Evolutionary conservation across 2,888 invertebrate genomes (phyloP).

Genomic region (Campopleginae sp.): DNA sequence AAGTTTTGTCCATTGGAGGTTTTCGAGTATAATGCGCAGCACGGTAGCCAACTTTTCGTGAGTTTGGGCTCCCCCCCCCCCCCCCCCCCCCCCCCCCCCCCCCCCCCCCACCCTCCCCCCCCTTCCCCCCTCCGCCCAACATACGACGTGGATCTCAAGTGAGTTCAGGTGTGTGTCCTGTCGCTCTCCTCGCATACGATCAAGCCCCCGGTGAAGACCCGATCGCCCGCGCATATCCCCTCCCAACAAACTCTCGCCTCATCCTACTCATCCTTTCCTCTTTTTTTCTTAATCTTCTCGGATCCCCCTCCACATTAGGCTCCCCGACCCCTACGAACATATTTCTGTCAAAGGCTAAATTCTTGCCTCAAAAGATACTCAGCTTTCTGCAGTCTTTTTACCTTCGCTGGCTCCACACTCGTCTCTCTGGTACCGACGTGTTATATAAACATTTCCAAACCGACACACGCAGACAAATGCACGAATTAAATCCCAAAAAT

Average conservation of each 20-base stretch:
- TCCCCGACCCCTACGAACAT: background rate
- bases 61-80: constrained; percentile 44
- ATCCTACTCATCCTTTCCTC: background rate
- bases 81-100: constrained; percentile 3
- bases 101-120: constrained; percentile 16
- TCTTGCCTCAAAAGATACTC: background rate
- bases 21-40: constrained; percentile 55
- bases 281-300: constrained; percentile 8
- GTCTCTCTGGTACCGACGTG: too few species aligned
- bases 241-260: background rate
- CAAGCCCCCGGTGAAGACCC: constrained; percentile 36
- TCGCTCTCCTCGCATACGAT: constrained; percentile 51
- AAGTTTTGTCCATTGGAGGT: constrained; percentile 70
- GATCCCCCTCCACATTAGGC: constrained; percentile 29
- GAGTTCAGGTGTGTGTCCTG: constrained; percentile 62
- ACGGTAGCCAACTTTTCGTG: constrained; percentile 65
- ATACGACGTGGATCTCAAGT: constrained; percentile 56
- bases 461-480: too few species aligned
- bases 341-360: background rate
- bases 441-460: too few species aligned
- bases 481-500: too few species aligned
- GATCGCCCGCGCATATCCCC: constrained; percentile 15
- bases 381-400: background rate
- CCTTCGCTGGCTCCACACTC: background rate
- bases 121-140: constrained; percentile 25